phyloP scores from a whole-genome alignment of 2,888 invertebrate genomes.

The Coecobrya sp. region DNA sequence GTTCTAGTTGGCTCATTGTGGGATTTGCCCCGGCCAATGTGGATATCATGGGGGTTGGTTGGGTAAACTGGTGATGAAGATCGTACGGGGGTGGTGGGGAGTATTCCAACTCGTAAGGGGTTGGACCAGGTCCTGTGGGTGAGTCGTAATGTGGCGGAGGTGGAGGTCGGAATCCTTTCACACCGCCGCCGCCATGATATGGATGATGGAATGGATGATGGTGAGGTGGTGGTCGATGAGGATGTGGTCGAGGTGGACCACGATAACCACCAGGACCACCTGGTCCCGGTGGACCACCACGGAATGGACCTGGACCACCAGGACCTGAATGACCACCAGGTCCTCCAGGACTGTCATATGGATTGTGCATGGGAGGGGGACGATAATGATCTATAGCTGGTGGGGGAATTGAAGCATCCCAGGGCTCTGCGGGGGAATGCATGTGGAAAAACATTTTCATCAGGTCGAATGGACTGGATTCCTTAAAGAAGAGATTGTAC shows the following conservation, averaged over 20 bases:
- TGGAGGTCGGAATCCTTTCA: slow-evolving; percentile 56
- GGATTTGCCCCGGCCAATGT: slow-evolving; percentile 53
- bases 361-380: slow-evolving; percentile 83
- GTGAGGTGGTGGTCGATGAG: slow-evolving; percentile 55
- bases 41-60: slow-evolving; percentile 76
- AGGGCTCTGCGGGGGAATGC: slow-evolving; percentile 73
- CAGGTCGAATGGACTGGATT: slow-evolving; percentile 85
- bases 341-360: slow-evolving; percentile 74
- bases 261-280: not conserved
- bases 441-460: slow-evolving; percentile 81
- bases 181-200: not conserved
- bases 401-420: slow-evolving; percentile 78
- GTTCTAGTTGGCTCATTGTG: slow-evolving; percentile 71
- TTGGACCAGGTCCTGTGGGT: slow-evolving; percentile 2
- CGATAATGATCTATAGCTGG: slow-evolving; percentile 84
- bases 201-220: slow-evolving; percentile 30
- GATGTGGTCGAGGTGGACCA: slow-evolving; percentile 4
- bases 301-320: not conserved
- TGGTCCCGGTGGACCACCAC: slow-evolving; percentile 6
- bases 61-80: slow-evolving; percentile 74
- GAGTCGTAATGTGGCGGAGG: slow-evolving; percentile 49
- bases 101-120: slow-evolving; percentile 64
- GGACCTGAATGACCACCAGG: slow-evolving; percentile 9
- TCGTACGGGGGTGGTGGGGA: slow-evolving; percentile 64
- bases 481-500: slow-evolving; percentile 92